phyloP scores from a whole-genome alignment of 2,888 invertebrate genomes.

The Melipona beecheii region DNA sequence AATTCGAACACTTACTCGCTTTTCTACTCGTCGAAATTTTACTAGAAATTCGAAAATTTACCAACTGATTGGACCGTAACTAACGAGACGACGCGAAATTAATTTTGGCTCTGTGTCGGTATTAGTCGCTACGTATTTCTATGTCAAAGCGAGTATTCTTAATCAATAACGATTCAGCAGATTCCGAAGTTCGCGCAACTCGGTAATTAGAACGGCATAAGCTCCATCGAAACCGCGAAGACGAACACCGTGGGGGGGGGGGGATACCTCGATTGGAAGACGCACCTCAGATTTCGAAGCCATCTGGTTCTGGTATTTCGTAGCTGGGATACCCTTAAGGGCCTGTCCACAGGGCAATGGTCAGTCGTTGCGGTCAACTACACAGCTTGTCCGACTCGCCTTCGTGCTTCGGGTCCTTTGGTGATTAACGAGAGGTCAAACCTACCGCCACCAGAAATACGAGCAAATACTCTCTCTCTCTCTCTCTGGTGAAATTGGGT shows the following conservation, averaged over 20 bases:
- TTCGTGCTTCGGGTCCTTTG: slow-evolving; percentile 80
- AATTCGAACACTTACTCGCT: no score
- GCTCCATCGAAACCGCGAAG: slow-evolving; percentile 9
- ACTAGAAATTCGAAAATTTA: background rate
- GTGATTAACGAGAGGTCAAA: slow-evolving; percentile 84
- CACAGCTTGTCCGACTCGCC: slow-evolving; percentile 80
- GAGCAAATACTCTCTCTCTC: slow-evolving; percentile 77
- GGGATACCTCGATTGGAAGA: slow-evolving; percentile 39
- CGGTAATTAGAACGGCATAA: slow-evolving; percentile 26
- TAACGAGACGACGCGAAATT: background rate
- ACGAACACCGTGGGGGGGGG: background rate
- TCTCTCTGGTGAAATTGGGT: slow-evolving; percentile 78
- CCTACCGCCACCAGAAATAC: slow-evolving; percentile 76
- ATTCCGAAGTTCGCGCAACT: background rate
- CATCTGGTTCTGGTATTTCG: slow-evolving; percentile 61
- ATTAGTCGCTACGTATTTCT: background rate
- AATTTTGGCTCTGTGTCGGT: background rate
- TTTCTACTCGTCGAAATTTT: no score
- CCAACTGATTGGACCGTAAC: background rate
- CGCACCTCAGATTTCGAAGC: slow-evolving; percentile 57
- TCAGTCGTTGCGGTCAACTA: slow-evolving; percentile 82
- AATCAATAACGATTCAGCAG: background rate
- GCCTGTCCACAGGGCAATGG: slow-evolving; percentile 73
- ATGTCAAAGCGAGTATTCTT: background rate
- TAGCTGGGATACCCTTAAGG: slow-evolving; percentile 68